These are phyloP conservation scores for Azorinus chamasolen DNA, from an alignment of 2,888 invertebrate genomes.

Conservation along the genomic window DNA sequence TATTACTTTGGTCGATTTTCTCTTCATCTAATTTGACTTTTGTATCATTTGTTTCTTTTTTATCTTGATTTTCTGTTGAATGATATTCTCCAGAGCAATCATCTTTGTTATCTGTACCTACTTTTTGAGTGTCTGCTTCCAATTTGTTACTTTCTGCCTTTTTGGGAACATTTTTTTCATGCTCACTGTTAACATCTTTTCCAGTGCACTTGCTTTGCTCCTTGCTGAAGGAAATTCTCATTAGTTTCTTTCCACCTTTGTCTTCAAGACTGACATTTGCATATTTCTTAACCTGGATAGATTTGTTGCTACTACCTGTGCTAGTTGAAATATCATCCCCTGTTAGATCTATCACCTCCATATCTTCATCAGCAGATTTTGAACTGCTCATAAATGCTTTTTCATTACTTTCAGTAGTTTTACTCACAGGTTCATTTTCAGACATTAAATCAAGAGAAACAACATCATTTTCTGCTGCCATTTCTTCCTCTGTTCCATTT, in stretches of 20 bases:
- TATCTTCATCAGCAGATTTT: constrained; percentile 10
- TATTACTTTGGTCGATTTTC: too few relatives aligned
- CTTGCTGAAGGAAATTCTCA: constrained; percentile 46
- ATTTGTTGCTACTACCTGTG: not conserved
- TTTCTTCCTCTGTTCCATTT: too few relatives aligned
- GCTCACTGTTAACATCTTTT: constrained; percentile 7
- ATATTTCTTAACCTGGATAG: constrained; percentile 3
- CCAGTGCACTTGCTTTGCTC: constrained; percentile 2
- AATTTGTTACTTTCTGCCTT: too few relatives aligned
- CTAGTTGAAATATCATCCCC: constrained; percentile 29
- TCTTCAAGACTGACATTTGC: constrained; percentile 16
- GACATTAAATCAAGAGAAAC: too few relatives aligned
- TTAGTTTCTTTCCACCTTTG: constrained; percentile 40
- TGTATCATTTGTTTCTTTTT: too few relatives aligned
- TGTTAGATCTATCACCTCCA: constrained; percentile 37
- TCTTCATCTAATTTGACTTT: too few relatives aligned
- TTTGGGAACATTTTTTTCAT: not conserved
- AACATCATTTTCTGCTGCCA: too few relatives aligned
- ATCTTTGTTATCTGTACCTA: too few relatives aligned
- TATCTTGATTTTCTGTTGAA: too few relatives aligned
- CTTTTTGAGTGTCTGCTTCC: too few relatives aligned
- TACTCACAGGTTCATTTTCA: not conserved
- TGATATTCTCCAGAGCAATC: too few relatives aligned
- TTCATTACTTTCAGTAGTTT: not conserved
- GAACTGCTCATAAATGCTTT: too few relatives aligned